phyloP scores from a whole-genome alignment of 2,888 invertebrate genomes.

The Hemicrepidius hirtus region DNA sequence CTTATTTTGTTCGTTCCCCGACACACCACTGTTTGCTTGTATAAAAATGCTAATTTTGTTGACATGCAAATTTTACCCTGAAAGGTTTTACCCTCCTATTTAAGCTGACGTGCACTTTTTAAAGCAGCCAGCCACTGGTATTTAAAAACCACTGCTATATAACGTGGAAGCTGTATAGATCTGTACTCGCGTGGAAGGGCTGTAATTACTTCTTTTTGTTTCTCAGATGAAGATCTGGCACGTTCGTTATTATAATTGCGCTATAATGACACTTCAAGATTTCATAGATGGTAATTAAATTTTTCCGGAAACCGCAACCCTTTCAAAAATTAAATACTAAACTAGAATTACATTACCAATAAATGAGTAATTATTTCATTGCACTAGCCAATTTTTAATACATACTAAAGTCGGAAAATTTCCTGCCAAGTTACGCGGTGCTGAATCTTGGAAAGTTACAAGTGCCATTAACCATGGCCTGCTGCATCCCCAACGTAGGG shows the following conservation, averaged over 20 bases:
- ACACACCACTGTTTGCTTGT: conserved; percentile 29
- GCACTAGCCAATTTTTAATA: background rate
- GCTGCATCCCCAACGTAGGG: too few species aligned
- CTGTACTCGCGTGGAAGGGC: conserved; percentile 13
- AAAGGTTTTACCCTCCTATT: conserved; percentile 35
- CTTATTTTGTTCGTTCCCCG: conserved; percentile 10
- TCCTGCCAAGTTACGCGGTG: too few species aligned
- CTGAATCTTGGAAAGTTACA: too few species aligned
- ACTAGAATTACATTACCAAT: too few species aligned
- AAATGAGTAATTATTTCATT: too few species aligned
- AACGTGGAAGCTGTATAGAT: conserved; percentile 4
- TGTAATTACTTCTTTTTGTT: conserved; percentile 32
- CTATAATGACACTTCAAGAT: conserved; percentile 1
- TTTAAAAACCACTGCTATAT: conserved; percentile 11
- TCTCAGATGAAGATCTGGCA: conserved; percentile 33
- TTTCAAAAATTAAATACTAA: background rate
- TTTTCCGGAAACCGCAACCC: background rate
- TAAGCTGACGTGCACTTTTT: conserved; percentile 40
- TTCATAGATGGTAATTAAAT: conserved; percentile 1
- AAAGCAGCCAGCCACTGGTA: conserved; percentile 23
- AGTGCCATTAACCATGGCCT: too few species aligned
- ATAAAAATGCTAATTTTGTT: conserved; percentile 43
- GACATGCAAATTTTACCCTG: conserved; percentile 37
- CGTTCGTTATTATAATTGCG: conserved; percentile 27
- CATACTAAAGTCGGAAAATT: too few species aligned